Evolutionary conservation across 1,140 invertebrate genomes (phyloP).

Genomic region (Heterodera carotae): DNA sequence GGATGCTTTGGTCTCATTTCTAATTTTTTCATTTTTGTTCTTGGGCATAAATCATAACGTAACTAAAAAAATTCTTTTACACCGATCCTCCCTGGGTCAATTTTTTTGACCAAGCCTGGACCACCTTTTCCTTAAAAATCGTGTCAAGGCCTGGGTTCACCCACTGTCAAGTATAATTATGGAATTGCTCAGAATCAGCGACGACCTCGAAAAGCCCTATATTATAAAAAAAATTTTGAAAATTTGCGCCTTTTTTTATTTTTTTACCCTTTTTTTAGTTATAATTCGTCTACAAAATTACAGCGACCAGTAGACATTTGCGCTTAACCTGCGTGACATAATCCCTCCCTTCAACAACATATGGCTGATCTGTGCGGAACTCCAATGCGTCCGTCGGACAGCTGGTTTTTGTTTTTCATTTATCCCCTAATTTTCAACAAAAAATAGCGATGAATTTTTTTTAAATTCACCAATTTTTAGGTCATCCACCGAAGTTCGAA

Average conservation of each 20-base stretch:
- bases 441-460: not conserved
- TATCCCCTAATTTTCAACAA: not conserved
- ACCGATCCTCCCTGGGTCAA: too few species aligned
- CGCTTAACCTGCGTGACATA: not conserved
- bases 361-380: slow-evolving; percentile 33
- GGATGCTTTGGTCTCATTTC: too few species aligned
- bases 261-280: not conserved
- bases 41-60: too few species aligned
- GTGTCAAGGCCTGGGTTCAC: too few species aligned
- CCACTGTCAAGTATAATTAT: too few species aligned
- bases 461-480: not conserved
- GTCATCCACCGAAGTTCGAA: slow-evolving; percentile 57
- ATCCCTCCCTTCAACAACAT: not conserved
- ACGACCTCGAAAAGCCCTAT: too few species aligned
- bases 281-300: not conserved
- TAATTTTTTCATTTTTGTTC: too few species aligned
- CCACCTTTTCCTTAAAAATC: too few species aligned
- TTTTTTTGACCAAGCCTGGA: too few species aligned
- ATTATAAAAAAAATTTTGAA: not conserved
- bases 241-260: slow-evolving; percentile 7
- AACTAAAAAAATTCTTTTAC: too few species aligned
- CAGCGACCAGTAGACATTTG: too few species aligned
- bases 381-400: slow-evolving; percentile 50
- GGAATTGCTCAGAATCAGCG: too few species aligned
- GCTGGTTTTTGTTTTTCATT: slow-evolving; percentile 35